phyloP scores from a whole-genome alignment of 2,797 vertebrate species.

The Tamandua tetradactyla region DNA sequence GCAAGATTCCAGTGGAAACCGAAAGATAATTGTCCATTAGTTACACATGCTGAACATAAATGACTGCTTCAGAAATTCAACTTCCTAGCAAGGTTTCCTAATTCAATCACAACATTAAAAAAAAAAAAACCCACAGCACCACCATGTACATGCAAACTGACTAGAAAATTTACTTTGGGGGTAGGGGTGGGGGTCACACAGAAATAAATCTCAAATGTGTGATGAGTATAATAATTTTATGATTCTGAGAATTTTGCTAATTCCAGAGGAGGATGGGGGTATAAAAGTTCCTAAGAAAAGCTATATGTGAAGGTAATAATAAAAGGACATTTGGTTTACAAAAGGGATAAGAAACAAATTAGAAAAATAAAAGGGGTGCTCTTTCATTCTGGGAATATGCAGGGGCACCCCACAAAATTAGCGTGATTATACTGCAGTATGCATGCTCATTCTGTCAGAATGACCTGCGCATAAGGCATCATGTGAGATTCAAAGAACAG shows the following conservation, averaged over 20 bases:
- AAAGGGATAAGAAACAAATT: not conserved
- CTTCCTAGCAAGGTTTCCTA: slow-evolving; percentile 54
- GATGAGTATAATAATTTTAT: not conserved
- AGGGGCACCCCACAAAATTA: not conserved
- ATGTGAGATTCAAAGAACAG: not conserved
- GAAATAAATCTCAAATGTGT: not conserved
- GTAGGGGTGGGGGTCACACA: not conserved
- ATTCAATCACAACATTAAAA: not conserved
- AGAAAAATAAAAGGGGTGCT: not conserved
- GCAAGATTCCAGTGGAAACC: slow-evolving; percentile 44
- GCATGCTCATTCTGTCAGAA: not conserved
- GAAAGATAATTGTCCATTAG: slow-evolving; percentile 52
- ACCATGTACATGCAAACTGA: not conserved
- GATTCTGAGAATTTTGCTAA: not conserved
- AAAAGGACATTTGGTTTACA: not conserved
- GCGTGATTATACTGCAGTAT: not conserved
- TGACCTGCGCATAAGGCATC: not conserved
- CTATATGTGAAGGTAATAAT: not conserved
- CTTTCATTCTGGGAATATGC: not conserved
- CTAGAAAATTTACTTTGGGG: not conserved
- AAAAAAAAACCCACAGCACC: not conserved
- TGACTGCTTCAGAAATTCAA: slow-evolving; percentile 14
- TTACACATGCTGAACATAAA: slow-evolving; percentile 52
- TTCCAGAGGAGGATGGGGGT: not conserved
- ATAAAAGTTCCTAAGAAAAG: not conserved